These are phyloP conservation scores for Batillaria attramentaria DNA, from an alignment of 1,140 invertebrate species.

Conservation along the genomic window DNA sequence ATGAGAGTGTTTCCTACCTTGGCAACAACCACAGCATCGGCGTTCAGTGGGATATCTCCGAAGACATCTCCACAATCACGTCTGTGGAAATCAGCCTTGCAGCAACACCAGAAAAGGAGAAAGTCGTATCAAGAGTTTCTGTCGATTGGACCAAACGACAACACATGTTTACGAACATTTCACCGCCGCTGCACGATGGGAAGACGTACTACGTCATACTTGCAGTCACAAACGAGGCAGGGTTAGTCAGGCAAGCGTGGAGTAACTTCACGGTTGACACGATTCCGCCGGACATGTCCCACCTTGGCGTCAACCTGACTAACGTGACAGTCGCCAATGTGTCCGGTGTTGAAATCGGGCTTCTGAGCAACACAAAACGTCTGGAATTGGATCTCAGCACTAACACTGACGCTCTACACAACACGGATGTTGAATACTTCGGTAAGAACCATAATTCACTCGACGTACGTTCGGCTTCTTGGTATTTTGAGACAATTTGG, in stretches of 20 bases:
- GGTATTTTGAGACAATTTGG: too few species aligned
- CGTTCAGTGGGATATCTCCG: constrained; percentile 39
- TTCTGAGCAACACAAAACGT: constrained; percentile 18
- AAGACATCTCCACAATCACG: constrained; percentile 34
- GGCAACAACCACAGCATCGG: constrained; percentile 44
- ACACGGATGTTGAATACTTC: constrained; percentile 39
- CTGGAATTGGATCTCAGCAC: constrained; percentile 27
- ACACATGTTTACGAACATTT: background rate
- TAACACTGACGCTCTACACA: constrained; percentile 5
- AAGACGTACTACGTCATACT: constrained; percentile 38
- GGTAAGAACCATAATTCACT: too few species aligned
- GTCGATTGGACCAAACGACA: background rate
- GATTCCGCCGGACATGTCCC: constrained; percentile 35
- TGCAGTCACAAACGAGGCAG: constrained; percentile 35
- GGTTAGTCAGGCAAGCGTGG: constrained; percentile 23
- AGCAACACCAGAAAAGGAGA: constrained; percentile 5
- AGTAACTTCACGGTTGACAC: constrained; percentile 45
- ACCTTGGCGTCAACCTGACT: background rate
- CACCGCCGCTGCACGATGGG: constrained; percentile 4
- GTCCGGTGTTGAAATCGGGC: background rate
- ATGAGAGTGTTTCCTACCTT: constrained; percentile 37
- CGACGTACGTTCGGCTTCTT: too few species aligned
- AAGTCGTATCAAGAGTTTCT: constrained; percentile 11
- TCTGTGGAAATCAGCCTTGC: constrained; percentile 33
- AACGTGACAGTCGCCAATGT: constrained; percentile 7